Conservation (phyloP, 1,140 invertebrate genomes). For the Tribolium madens region DNA sequence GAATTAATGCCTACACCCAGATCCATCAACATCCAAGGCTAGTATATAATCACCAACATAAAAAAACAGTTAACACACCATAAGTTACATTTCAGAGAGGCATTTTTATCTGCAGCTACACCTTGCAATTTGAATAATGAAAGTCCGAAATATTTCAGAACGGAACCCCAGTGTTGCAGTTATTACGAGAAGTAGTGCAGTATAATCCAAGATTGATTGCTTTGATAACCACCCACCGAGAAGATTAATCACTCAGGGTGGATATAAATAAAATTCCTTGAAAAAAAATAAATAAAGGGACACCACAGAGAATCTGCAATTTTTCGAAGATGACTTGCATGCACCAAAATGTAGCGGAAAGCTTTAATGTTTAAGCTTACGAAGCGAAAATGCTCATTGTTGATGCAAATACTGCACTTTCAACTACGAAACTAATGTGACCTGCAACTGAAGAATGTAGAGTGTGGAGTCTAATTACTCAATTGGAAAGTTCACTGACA, state of each 20-base stretch:
- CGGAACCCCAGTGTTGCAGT: neutral
- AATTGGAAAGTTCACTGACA: neutral
- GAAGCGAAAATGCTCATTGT: neutral
- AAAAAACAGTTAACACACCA: constrained; percentile 19
- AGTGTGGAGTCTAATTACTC: neutral
- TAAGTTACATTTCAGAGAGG: constrained; percentile 3
- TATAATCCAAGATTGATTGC: constrained; percentile 25
- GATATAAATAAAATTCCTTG: constrained; percentile 15
- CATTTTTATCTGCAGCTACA: neutral
- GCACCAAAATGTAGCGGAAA: neutral
- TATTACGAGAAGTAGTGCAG: constrained; percentile 23
- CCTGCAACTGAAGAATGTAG: neutral
- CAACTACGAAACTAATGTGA: neutral
- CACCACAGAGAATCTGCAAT: neutral
- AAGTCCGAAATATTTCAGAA: constrained; percentile 1
- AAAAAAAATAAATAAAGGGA: constrained; percentile 1
- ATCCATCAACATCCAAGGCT: constrained; percentile 14
- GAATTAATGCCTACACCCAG: neutral
- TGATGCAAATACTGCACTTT: neutral
- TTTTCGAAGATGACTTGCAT: constrained; percentile 16
- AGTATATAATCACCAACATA: constrained; percentile 2
- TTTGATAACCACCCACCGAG: constrained; percentile 23
- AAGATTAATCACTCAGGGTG: constrained; percentile 22
- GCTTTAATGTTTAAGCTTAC: neutral
- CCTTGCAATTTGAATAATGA: neutral